Evolutionary conservation across 2,888 invertebrate genomes (phyloP), one percentile per base, ranked within the genome.

Genomic region (Drosophila kambysellisi): DNA sequence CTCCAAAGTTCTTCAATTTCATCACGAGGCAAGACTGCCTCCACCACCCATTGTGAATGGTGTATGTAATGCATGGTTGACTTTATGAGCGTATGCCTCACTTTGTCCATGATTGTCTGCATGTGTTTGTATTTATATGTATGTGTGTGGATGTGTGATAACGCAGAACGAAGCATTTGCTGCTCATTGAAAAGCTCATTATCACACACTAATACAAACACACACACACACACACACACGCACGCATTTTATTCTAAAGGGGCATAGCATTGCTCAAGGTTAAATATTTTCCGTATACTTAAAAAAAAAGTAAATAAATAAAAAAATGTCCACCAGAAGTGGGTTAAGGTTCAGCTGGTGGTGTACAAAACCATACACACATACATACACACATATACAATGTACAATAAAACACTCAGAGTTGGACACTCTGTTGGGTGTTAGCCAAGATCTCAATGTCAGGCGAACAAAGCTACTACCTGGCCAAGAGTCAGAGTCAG

Each of bases 121-220:
- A 51, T 65, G 53, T 73, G 62, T 61, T 37, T 43, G 59, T 51
- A 54, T 39, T 39, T 41, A 32, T 63, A 69, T 63, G 67, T 65
- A 66, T 66, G 60, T 67, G 54, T 17, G 29, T 70, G 48, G 52
- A 51, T 61, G 69, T 72, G 52, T 79, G 85, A 83, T 86, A 85
- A 74, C 60, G 74, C 70, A 61, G 63, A 70, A 52, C 60, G 30
- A 58, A 62, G 68, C 79, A 35, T 66, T 72, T 63, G 73, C 62
- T 70, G 74, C 53, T 80, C 80, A 76, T 80, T 76, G 76, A 80
- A 80, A 80, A 80, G 80, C 81, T 79, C 79, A 80, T 80, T 81
- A 81, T 76, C 67, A 80, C 63, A 68, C 64, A 70, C 60, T 30
- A 30, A 59, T 63, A 68, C 61, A 68, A 46, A 39, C 70, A 76